Conservation (phyloP, 2,113 vertebrate genomes). For the Verasper variegatus region DNA sequence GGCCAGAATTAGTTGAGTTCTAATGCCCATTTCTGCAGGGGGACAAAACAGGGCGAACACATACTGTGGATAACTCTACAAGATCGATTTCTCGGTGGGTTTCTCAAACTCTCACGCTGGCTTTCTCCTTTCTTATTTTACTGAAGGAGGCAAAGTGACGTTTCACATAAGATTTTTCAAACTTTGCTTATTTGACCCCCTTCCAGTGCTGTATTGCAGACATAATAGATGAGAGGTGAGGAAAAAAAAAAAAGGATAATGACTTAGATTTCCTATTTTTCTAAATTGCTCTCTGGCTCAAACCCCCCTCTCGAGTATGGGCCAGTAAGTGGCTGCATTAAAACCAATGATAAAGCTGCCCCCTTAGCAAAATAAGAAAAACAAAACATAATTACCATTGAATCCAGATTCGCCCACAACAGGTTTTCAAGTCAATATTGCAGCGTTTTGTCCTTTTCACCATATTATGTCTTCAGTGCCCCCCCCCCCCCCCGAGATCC, state of each 20-base stretch:
- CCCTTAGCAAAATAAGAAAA: constrained; percentile 23
- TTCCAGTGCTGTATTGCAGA: constrained; percentile 56
- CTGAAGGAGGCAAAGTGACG: constrained; percentile 63
- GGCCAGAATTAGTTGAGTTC: constrained; percentile 70
- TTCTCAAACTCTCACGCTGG: constrained; percentile 59
- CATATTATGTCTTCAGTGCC: constrained; percentile 14
- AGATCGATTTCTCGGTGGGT: constrained; percentile 66
- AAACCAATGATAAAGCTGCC: constrained; percentile 37
- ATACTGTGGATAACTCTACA: constrained; percentile 67
- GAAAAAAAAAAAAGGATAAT: constrained; percentile 47
- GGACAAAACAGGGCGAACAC: constrained; percentile 66
- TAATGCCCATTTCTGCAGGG: constrained; percentile 67
- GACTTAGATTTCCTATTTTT: constrained; percentile 61
- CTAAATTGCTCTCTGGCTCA: constrained; percentile 60
- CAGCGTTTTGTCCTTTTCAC: constrained; percentile 21
- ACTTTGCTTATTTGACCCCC: constrained; percentile 60
- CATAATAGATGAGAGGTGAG: constrained; percentile 60
- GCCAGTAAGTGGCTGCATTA: constrained; percentile 30
- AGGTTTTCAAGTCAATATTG: constrained; percentile 52
- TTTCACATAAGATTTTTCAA: constrained; percentile 57
- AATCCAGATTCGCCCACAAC: constrained; percentile 44
- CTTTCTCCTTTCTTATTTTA: constrained; percentile 61
- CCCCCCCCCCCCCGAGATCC: constrained; percentile 13
- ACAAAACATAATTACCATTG: constrained; percentile 46
- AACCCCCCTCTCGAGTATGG: constrained; percentile 24